Percentiles rank a stretch among this genome's conserved stretches.
Evolutionary conservation across 2,113 vertebrate genomes (phyloP).

Genomic region (Anthoscopus minutus): DNA sequence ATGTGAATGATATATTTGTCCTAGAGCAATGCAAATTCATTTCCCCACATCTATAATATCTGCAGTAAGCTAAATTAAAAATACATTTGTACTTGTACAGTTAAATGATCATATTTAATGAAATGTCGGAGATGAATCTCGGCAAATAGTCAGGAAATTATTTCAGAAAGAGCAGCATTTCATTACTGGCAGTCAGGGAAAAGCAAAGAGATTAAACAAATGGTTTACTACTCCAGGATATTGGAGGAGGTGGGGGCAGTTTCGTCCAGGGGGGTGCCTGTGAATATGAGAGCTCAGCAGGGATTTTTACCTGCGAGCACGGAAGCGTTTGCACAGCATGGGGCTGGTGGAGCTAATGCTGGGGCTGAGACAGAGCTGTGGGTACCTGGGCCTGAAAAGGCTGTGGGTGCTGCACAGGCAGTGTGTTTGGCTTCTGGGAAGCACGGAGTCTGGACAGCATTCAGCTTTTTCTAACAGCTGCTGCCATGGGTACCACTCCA

Average conservation of each 20-base stretch:
- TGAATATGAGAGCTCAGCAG: not conserved
- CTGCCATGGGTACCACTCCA: fast-evolving
- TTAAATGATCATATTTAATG: slow-evolving; percentile 89
- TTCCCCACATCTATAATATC: slow-evolving; percentile 83
- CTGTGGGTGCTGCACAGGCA: fast-evolving
- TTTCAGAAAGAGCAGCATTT: slow-evolving; percentile 78
- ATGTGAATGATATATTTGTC: slow-evolving; percentile 83
- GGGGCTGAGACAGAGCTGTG: not conserved
- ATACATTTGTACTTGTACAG: slow-evolving; percentile 87
- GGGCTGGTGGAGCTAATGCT: not conserved
- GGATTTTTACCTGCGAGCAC: fast-evolving
- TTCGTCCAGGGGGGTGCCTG: not conserved
- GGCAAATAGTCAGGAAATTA: slow-evolving; percentile 83
- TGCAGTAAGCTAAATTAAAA: slow-evolving; percentile 86
- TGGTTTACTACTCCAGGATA: slow-evolving; percentile 48
- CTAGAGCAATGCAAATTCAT: slow-evolving; percentile 82
- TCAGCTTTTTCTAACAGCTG: fast-evolving
- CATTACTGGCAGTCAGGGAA: slow-evolving; percentile 69
- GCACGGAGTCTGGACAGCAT: fast-evolving
- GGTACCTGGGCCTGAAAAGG: not conserved
- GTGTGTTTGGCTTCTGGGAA: not conserved
- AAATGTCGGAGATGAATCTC: slow-evolving; percentile 86
- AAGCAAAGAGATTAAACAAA: slow-evolving; percentile 76
- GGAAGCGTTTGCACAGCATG: fast-evolving
- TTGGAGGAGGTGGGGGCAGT: not conserved